Base-by-base conservation (phyloP, 2,888 invertebrate genomes). In the Lydus trimaculatus region DNA sequence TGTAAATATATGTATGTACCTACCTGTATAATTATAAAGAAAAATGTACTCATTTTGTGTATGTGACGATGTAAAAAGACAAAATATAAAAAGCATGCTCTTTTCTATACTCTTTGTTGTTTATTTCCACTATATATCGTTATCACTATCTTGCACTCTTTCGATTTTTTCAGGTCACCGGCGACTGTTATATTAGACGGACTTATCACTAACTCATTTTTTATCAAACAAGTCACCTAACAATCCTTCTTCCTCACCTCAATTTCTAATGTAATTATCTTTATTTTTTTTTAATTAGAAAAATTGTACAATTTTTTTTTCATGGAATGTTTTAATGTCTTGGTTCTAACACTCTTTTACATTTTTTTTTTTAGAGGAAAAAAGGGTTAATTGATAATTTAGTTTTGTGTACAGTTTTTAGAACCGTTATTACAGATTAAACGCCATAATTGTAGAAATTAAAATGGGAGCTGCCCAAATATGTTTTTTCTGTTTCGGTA, bases 141-240 rank as follows among this genome's bases (percentile, higher is more conserved):
- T 66, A 65, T 73, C 74, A 76, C 75, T 80, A 67, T 80, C 75
- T 73, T 81, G 81, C 82, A 82, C 82, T 77, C 76, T 82, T 74
- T 85, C 87, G 86, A 86, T 88, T 89, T 85, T 52, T 89, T 86
- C 89, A 89, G 89, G 89, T 86, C 89, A 89, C 86, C 88, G 88
- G 85, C 87, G 88, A 84, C 88, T 88, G 83, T 87, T 89, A 82
- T 89, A 88, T 87, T 89, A 89, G 87, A 87, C 84, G 84, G 63
- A 67, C 67, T 67, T 64, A 39, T 67, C 43, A 72, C 72, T 72
- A 72, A 72, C 69, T 65, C 61, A 63, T 66, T 39, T 11, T 13
- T 23, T 17, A 15, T 11, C 5, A 13, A 61, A 15, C 13, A 33
- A 23, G 33, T 9, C 31, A 58, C 25, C 63, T 48, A 31, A 63